Evolutionary conservation across 1,140 invertebrate genomes (phyloP), one percentile per base, ranked within the genome.

Genomic region (Zaprionus gabonicus): DNA sequence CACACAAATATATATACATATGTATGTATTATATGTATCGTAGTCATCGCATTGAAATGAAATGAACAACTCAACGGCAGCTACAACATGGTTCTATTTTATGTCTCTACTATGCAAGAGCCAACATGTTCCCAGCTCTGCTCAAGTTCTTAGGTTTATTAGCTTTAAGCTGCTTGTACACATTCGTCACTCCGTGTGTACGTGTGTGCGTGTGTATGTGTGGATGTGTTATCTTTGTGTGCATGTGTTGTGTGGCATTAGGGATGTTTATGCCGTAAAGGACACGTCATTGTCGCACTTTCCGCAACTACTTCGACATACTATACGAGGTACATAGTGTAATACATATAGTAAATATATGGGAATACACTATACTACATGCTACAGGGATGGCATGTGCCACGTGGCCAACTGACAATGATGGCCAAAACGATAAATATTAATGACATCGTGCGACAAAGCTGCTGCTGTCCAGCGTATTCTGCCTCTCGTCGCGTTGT

Each of bases 141-240:
- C 69, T 82, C 59, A 85, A 69, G 79, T 69, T 70, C 82, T 82
- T 76, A 64, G 17, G 27, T 80, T 87, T 85, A 80, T 88, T 76
- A 77, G 80, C 72, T 75, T 75, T 58, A 66, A 76, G 72, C 63
- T 76, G 38, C 46, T 41, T 69, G 36, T 34, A 38, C 31, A 65
- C 58, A 63, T 64, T 55, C 38, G 23, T 41, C 41, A 10, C 10
- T 58, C 58, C 44, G 15, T 17, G 20, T 59, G 17, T 27, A 25
- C 44, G 17, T 31, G 51, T 31, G 2, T 23, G 23, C 0, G 20
- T 55, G 20, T 59, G 17, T 28, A 25, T 63, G 27, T 41, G 51
- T 31, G 3, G 25, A 13, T 25, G 23, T 55, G 17, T 12, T 41
- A 10, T 13, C n/a, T 69, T 23, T 51, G n/a, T 70, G 34, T 28